Conservation (phyloP, 2,113 vertebrate species). For the Charina bottae region DNA sequence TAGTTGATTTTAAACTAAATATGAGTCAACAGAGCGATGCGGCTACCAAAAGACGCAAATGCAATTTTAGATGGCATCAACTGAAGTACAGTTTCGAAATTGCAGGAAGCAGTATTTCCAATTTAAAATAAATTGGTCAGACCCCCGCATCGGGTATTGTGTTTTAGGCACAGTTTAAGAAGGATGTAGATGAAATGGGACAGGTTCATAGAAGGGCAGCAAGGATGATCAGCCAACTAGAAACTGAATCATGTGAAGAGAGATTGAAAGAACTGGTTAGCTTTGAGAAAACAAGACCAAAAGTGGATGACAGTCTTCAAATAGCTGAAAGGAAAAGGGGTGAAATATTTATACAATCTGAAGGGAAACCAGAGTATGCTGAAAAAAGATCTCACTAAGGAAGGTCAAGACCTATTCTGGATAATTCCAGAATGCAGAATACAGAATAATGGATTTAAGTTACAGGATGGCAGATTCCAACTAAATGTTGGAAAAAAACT, state of each 20-base stretch:
- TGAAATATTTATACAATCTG: not conserved
- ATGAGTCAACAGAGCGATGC: not conserved
- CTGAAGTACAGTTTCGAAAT: not conserved
- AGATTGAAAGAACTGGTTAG: not conserved
- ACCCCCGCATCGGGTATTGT: not conserved
- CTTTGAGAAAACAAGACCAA: not conserved
- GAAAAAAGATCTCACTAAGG: not conserved
- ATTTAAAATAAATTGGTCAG: not conserved
- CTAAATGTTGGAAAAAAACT: fast-evolving
- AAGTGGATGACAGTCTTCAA: not conserved
- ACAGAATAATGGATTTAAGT: not conserved
- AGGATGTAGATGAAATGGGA: not conserved
- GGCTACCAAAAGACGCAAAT: not conserved
- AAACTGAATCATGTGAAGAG: not conserved
- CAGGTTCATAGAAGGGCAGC: not conserved
- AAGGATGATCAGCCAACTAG: not conserved
- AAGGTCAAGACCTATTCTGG: not conserved
- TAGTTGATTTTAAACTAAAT: not conserved
- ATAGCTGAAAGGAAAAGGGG: not conserved
- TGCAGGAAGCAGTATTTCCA: not conserved
- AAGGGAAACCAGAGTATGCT: not conserved
- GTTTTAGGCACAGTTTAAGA: not conserved
- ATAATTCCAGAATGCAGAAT: not conserved
- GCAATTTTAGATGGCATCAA: not conserved
- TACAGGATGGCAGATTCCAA: not conserved